These are phyloP conservation scores for Enteromius argenteus DNA, from an alignment of 2,797 vertebrate genomes.

Conservation along the genomic window DNA sequence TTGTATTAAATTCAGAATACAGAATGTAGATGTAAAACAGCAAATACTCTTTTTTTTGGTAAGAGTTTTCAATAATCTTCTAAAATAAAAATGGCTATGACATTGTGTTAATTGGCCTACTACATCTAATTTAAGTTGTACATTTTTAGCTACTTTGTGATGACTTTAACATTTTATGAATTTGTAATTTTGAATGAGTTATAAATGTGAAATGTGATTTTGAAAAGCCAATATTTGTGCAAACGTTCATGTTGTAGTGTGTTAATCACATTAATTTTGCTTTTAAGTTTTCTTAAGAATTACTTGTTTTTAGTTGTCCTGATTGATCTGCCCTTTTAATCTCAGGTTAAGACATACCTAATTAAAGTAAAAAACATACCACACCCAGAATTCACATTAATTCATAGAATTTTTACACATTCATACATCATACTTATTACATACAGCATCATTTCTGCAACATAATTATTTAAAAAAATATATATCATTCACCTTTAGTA, in stretches of 20 bases:
- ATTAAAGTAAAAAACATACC: neutral
- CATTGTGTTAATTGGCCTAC: neutral
- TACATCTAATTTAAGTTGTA: neutral
- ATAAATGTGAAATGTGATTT: neutral
- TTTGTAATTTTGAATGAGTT: neutral
- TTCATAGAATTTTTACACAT: neutral
- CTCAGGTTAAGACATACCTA: neutral
- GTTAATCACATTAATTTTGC: neutral
- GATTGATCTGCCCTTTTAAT: neutral
- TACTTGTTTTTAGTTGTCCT: neutral
- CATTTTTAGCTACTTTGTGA: neutral
- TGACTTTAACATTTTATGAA: neutral
- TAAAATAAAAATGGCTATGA: neutral
- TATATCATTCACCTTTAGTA: no score
- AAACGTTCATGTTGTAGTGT: neutral
- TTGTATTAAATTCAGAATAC: neutral
- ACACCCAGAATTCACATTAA: neutral
- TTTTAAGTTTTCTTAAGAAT: neutral
- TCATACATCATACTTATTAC: neutral
- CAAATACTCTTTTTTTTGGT: neutral
- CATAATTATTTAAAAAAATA: no score
- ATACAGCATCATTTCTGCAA: neutral
- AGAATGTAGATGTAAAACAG: neutral
- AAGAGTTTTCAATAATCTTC: neutral
- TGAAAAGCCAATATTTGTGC: neutral